Conservation (phyloP, 1,140 invertebrate species). For the Leucophenga varia region DNA sequence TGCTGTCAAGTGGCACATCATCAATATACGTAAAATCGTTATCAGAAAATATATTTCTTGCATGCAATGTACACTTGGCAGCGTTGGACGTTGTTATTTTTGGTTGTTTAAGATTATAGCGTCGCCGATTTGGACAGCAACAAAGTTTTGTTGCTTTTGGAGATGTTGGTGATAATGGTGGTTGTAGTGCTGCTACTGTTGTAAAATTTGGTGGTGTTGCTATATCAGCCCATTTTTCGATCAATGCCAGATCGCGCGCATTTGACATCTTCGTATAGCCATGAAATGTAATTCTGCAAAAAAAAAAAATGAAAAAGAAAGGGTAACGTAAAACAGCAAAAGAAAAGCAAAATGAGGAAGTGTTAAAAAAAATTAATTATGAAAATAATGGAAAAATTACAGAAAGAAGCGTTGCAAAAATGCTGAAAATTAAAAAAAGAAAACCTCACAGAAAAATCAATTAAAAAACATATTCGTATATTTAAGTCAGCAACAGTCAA, state of each 20-base stretch:
- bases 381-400: no score
- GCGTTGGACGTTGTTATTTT: conserved; percentile 15
- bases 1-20: conserved; percentile 35
- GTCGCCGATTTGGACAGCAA: conserved; percentile 48
- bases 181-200: conserved; percentile 25
- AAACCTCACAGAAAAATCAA: conserved; percentile 45
- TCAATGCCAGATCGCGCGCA: conserved; percentile 52
- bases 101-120: conserved; percentile 44
- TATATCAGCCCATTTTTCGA: conserved; percentile 55
- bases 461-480: no score
- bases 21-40: conserved; percentile 53
- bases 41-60: conserved; percentile 49
- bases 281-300: conserved; percentile 47
- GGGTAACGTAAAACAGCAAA: background rate
- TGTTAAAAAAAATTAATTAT: no score
- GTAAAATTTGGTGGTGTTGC: conserved; percentile 47
- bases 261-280: conserved; percentile 53
- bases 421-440: no score
- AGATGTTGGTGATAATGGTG: conserved; percentile 44
- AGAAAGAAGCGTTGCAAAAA: no score
- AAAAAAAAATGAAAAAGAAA: background rate
- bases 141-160: conserved; percentile 49
- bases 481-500: no score
- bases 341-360: no score
- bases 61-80: conserved; percentile 42